These are phyloP conservation scores for Passer montanus DNA, from an alignment of 2,113 vertebrate genomes.

Conservation along the genomic window DNA sequence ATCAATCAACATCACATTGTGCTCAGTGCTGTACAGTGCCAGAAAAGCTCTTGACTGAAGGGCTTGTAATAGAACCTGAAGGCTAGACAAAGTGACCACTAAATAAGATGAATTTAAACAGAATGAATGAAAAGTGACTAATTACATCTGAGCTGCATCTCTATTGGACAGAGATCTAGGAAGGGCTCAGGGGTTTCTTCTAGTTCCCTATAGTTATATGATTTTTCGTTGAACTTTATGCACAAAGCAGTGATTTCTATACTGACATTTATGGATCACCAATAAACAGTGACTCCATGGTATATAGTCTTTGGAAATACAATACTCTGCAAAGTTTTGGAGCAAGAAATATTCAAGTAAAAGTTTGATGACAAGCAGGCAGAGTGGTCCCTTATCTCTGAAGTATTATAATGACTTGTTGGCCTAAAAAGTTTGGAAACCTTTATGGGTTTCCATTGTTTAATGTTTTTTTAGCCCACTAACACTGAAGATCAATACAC, in stretches of 20 bases:
- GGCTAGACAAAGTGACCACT: neutral
- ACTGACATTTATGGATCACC: neutral
- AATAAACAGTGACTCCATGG: neutral
- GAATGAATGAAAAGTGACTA: neutral
- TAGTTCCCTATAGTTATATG: neutral
- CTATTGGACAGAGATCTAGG: neutral
- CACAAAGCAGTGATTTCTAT: neutral
- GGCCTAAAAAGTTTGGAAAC: neutral
- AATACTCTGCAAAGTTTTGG: neutral
- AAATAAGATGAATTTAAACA: neutral
- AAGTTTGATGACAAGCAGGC: neutral
- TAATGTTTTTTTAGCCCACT: neutral
- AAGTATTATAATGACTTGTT: neutral
- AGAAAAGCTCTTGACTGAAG: neutral
- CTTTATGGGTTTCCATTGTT: neutral
- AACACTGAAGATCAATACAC: neutral
- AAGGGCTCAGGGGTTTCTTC: neutral
- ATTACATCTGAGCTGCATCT: neutral
- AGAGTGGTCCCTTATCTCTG: neutral
- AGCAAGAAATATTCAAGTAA: neutral
- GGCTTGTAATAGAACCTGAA: slow-evolving; percentile 2
- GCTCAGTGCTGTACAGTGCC: neutral
- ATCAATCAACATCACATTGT: neutral
- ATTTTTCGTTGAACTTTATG: neutral
- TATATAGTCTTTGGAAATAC: neutral